Evolutionary conservation across 2,797 vertebrate genomes (phyloP), one percentile per base, ranked within the genome.

Genomic region (Cephalopachus bancanus): DNA sequence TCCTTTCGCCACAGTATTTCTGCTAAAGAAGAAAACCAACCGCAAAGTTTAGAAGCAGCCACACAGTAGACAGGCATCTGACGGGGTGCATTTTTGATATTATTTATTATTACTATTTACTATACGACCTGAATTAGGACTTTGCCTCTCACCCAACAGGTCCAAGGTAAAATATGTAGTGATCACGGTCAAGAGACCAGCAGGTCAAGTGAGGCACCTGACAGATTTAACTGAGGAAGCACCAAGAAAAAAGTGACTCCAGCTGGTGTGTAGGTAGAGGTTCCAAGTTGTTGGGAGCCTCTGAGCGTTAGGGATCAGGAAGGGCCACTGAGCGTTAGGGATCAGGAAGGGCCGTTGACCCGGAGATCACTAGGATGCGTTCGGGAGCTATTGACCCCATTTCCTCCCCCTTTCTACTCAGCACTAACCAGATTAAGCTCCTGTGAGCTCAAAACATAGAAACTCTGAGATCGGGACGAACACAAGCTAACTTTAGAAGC

Each of bases 131-230:
- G 60, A 67, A 64, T 1, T 75, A 33, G 69, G 17, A 83, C 10
- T 88, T 95, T 93, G n/a, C 53, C 75, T 90, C 69, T 79, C 19
- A 30, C 11, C 28, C 72, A 87, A 44, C 51, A 92, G 30, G 76
- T 80, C 26, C 67, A 92, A 74, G 67, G n/a, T 72, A 37, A 85
- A 95, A 59, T 71, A 65, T 1, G 7, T 11, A 67, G 17, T 10
- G 5, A 87, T 57, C 89, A 95, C 10, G 62, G 28, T 80, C 24
- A 88, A 96, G 26, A 30, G 83, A 89, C 81, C 20, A 55, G 65
- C 55, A 93, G 55, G 57, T 51, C 28, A 83, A 44, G 30, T 28
- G 49, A 90, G 69, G 20, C 71, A 26, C 55, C 83, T 76, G 6
- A 24, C 11, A 60, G 44, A 44, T 7, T 44, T 4, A 60, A 59